Percentiles rank a stretch among this genome's conserved stretches.
Evolutionary conservation across 2,113 vertebrate genomes (phyloP).

Genomic region (Galemys pyrenaicus): DNA sequence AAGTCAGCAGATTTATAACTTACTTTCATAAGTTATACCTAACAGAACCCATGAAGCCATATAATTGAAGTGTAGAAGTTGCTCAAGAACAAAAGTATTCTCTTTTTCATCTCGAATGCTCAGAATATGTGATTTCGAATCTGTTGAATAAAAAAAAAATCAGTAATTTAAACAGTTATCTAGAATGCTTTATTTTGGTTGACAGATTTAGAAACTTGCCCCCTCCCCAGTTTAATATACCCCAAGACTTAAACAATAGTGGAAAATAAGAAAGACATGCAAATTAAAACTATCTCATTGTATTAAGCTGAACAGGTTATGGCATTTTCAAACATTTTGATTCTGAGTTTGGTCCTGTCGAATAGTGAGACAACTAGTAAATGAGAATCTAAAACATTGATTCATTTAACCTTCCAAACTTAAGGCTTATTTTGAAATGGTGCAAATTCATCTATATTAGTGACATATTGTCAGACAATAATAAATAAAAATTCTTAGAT

Average conservation of each 20-base stretch:
- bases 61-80: constrained; percentile 88
- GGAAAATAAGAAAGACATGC: not conserved
- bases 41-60: constrained; percentile 92
- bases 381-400: constrained; percentile 32
- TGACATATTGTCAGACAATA: not conserved
- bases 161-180: constrained; percentile 28
- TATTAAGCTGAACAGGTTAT: constrained; percentile 3
- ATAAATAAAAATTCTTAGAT: not conserved
- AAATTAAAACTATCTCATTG: not conserved
- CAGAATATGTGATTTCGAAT: constrained; percentile 87
- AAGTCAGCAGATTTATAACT: constrained; percentile 58
- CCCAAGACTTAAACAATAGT: not conserved
- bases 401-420: not conserved
- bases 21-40: constrained; percentile 91
- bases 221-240: not conserved
- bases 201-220: not conserved
- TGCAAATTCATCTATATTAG: not conserved
- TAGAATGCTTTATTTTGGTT: constrained; percentile 32
- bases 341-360: not conserved
- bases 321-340: constrained; percentile 29
- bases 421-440: not conserved
- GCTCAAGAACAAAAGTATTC: constrained; percentile 91
- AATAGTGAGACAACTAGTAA: not conserved
- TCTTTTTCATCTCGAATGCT: constrained; percentile 91
- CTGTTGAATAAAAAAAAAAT: constrained; percentile 78